Conservation (phyloP, 2,797 vertebrate species). For the Centropyge bicolor region DNA sequence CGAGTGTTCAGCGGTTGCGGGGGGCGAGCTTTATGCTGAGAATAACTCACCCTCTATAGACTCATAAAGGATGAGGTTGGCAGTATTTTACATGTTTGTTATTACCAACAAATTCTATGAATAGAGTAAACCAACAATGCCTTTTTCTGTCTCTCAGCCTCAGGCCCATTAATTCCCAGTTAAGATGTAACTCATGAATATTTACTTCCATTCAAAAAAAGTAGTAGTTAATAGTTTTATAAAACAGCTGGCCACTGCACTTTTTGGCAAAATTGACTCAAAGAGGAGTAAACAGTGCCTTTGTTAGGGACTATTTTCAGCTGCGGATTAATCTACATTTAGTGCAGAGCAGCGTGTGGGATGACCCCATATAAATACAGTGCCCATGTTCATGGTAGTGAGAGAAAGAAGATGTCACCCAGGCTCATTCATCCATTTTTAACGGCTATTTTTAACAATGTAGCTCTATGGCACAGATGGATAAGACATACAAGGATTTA, state of each 20-base stretch:
- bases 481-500: neutral
- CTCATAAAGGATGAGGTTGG: slow-evolving; percentile 33
- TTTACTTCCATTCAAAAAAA: no score
- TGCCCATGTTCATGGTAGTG: no score
- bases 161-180: neutral
- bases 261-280: neutral
- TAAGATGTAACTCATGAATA: neutral
- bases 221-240: no score
- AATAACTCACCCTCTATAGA: slow-evolving; percentile 48
- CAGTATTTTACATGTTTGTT: slow-evolving; percentile 7
- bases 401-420: neutral
- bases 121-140: neutral
- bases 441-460: no score
- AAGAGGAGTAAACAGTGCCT: neutral
- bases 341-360: neutral
- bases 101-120: slow-evolving; percentile 13
- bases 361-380: neutral
- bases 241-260: neutral
- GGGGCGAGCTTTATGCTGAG: slow-evolving; percentile 50
- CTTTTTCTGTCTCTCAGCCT: neutral
- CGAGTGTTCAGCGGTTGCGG: slow-evolving; percentile 56
- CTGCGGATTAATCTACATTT: neutral
- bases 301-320: slow-evolving; percentile 1
- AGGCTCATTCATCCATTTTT: neutral
- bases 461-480: neutral